These are phyloP conservation scores for Lerema accius DNA, from an alignment of 1,140 invertebrate species.

Conservation along the genomic window DNA sequence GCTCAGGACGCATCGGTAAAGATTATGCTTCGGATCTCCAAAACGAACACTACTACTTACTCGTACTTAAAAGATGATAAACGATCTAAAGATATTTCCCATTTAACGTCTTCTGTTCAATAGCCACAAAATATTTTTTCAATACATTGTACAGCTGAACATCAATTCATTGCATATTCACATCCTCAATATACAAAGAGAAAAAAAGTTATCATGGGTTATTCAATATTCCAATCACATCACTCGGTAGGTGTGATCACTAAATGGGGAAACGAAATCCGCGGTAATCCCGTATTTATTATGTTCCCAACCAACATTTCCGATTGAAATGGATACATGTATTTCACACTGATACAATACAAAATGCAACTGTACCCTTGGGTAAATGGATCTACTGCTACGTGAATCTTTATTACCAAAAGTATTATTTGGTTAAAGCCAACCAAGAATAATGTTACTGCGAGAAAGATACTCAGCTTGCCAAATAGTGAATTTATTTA, in stretches of 20 bases:
- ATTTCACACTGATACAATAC: background rate
- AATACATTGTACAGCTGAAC: too few relatives aligned
- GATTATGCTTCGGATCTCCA: too few relatives aligned
- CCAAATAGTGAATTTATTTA: background rate
- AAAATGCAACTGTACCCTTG: background rate
- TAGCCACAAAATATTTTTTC: too few relatives aligned
- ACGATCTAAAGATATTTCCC: too few relatives aligned
- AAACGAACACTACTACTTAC: too few relatives aligned
- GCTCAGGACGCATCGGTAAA: too few relatives aligned
- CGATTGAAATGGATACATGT: background rate
- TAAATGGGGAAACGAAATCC: slow-evolving; percentile 1
- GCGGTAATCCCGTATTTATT: slow-evolving; percentile 5
- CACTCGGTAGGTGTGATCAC: background rate
- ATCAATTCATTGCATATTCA: too few relatives aligned
- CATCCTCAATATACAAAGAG: background rate
- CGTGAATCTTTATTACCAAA: slow-evolving; percentile 4
- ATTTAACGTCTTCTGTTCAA: too few relatives aligned
- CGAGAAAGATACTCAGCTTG: background rate
- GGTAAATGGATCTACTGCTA: background rate
- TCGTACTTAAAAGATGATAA: too few relatives aligned
- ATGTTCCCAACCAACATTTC: slow-evolving; percentile 1
- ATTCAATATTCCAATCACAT: background rate
- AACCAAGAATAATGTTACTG: background rate
- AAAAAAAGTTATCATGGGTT: background rate
- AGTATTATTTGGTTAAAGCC: slow-evolving; percentile 5